Base-by-base conservation (phyloP, 2,113 vertebrate species). In the Cygnus buccinator region DNA sequence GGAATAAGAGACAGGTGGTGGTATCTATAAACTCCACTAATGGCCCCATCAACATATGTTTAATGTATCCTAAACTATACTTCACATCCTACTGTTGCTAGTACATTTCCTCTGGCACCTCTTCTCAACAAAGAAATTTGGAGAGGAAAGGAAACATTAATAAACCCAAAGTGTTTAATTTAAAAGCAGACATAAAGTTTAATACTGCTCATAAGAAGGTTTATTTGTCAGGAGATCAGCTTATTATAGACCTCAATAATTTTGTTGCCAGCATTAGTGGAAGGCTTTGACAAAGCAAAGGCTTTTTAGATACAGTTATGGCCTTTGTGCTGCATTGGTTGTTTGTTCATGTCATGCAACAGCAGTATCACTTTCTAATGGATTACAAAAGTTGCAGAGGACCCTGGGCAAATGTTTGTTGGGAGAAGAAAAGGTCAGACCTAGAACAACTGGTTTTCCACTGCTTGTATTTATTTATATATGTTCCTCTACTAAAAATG, bases 111-210 rank as follows among this genome's bases (percentile, higher is more conserved):
- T 96, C 92, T 79, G 76, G 81, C 81, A 83, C 96, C 97, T 98
- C 98, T 98, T 97, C 98, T 96, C 98, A 97, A 98, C 99, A 96
- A 96, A 98, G 98, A 98, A 97, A 99, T 99, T 97, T 98, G 97
- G 95, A 99, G 98, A 98, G 98, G 96, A 98, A 97, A 97, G 98
- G 98, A 98, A 98, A 98, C 98, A 98, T 98, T 98, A 98, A 98
- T 98, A 97, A 97, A 96, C 33, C 55, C 87, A 70, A 98, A 97
- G 97, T 97, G 97, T 97, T 98, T 98, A 96, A 97, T 98, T 97
- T 98, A 96, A 96, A 97, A 97, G 96, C 97, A 97, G 97, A 98
- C 97, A 98, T 91, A 97, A 97, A 95, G 94, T 96, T 97, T 96
- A 97, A 98, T 95, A 96, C 70, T 97, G 93, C 89, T 94, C 87